phyloP scores from a whole-genome alignment of 2,113 vertebrate genomes.

The Columba janthina region DNA sequence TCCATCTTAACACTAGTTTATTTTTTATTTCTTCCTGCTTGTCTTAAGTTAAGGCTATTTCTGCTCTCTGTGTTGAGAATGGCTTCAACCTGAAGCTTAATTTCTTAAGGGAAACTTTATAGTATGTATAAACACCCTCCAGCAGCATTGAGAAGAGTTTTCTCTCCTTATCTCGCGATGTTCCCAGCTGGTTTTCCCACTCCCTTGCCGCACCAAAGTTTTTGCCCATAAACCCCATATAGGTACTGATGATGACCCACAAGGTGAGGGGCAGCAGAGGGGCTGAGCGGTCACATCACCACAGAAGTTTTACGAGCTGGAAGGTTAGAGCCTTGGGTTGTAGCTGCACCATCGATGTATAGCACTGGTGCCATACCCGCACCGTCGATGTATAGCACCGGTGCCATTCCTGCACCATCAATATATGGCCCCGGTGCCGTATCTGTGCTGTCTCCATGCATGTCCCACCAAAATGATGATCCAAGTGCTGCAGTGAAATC shows the following conservation, averaged over 20 bases:
- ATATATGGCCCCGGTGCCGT: neutral
- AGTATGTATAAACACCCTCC: neutral
- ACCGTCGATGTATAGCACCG: rapidly evolving
- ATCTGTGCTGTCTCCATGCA: rapidly evolving
- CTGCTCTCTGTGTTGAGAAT: neutral
- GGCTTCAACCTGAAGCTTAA: neutral
- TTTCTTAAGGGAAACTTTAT: neutral
- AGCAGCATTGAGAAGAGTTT: neutral
- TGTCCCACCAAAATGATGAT: neutral
- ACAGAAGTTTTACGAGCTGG: neutral
- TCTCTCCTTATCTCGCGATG: neutral
- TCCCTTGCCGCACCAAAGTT: neutral
- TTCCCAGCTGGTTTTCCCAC: neutral
- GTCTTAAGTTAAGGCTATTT: neutral
- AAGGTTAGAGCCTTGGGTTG: neutral
- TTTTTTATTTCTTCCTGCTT: neutral
- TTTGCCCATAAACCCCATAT: neutral
- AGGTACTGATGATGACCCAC: too few species aligned
- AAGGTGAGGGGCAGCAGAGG: neutral
- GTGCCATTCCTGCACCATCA: neutral
- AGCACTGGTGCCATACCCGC: neutral
- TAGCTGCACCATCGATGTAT: neutral
- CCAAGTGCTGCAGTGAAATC: neutral
- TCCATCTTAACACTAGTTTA: neutral
- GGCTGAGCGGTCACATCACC: neutral